A percentile compares a stretch with the other conserved stretches of the same genome.
Evolutionary conservation across 2,797 vertebrate species (phyloP).

Genomic region (Manis crassicaudata): DNA sequence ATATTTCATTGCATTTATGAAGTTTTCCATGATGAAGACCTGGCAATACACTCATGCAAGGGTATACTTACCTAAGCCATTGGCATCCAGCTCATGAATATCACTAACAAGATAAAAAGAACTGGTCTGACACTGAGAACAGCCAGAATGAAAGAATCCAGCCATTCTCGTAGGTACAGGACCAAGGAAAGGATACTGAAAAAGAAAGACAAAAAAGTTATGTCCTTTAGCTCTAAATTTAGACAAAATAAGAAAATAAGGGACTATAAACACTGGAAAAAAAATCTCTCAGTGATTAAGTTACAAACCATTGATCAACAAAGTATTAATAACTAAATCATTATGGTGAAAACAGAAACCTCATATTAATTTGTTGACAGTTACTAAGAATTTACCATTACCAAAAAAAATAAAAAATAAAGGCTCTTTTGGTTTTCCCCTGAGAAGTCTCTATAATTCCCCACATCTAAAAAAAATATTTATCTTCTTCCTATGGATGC

Average conservation of each 20-base stretch:
- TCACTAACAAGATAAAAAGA: constrained; percentile 93
- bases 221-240: constrained; percentile 48
- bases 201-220: constrained; percentile 73
- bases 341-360: background rate
- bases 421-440: background rate
- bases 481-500: background rate
- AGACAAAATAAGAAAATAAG: constrained; percentile 8
- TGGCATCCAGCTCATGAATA: constrained; percentile 94
- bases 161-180: constrained; percentile 94
- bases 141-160: constrained; percentile 91
- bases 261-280: background rate
- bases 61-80: constrained; percentile 91
- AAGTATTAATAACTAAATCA: constrained; percentile 22
- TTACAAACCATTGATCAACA: background rate
- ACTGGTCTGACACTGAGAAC: constrained; percentile 94
- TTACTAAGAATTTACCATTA: constrained; percentile 6
- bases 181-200: constrained; percentile 95
- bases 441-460: background rate
- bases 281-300: background rate
- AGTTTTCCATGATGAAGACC: constrained; percentile 17
- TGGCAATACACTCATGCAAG: background rate
- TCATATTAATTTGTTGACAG: background rate
- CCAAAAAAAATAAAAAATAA: background rate
- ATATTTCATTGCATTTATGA: constrained; percentile 35
- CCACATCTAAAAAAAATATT: background rate